Evolutionary conservation across 2,113 vertebrate genomes (phyloP).

Genomic region (Bubo bubo): DNA sequence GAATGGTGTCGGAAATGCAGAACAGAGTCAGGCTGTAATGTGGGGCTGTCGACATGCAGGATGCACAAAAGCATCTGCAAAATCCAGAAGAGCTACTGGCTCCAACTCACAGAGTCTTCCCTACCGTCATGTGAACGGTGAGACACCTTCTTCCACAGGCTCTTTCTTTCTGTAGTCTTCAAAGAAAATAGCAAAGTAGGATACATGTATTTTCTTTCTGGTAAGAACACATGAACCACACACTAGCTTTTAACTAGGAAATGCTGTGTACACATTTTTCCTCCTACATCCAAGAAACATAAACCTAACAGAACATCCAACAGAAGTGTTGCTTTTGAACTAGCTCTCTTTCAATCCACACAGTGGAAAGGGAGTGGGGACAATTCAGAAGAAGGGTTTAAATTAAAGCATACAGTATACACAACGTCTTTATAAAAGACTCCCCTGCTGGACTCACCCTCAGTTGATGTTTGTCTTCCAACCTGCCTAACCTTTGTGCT

Average conservation of each 20-base stretch:
- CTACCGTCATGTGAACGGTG: background rate
- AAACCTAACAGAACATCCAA: background rate
- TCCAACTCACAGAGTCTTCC: background rate
- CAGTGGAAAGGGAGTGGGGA: background rate
- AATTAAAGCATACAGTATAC: background rate
- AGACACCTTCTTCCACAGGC: background rate
- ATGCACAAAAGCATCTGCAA: background rate
- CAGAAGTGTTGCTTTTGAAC: background rate
- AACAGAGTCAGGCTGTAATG: rapidly evolving
- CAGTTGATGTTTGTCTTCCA: background rate
- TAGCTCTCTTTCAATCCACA: background rate
- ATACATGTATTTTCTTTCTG: background rate
- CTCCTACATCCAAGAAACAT: background rate
- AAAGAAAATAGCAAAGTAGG: background rate
- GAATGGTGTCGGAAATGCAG: background rate
- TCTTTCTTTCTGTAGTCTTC: background rate
- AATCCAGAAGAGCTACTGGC: background rate
- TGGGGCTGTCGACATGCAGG: rapidly evolving
- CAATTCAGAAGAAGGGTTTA: background rate
- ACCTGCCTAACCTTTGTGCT: background rate
- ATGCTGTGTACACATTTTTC: background rate
- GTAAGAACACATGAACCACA: background rate
- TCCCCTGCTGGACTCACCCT: background rate
- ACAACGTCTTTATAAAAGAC: background rate
- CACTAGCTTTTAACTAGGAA: background rate